Conservation (phyloP, 2,888 invertebrate species). For the Drosophila atripex region DNA sequence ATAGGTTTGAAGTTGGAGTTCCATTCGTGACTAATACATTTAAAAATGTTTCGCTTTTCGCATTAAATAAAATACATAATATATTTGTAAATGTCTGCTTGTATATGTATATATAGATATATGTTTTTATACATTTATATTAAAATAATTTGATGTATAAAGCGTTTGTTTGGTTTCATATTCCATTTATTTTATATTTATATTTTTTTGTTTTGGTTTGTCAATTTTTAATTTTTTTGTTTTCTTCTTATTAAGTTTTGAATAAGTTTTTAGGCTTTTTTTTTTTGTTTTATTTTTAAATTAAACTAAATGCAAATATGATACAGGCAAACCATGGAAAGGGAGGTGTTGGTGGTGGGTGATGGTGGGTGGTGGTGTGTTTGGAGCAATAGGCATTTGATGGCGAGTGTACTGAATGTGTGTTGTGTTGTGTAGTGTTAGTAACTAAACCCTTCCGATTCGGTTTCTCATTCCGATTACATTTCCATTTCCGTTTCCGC, state of each 20-base stretch:
- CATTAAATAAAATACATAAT: constrained; percentile 74
- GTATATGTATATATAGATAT: constrained; percentile 56
- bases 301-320: constrained; percentile 72
- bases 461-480: neutral
- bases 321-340: constrained; percentile 57
- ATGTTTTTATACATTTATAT: constrained; percentile 67
- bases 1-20: constrained; percentile 20
- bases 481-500: neutral
- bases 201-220: constrained; percentile 18
- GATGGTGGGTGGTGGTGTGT: constrained; percentile 41
- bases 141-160: constrained; percentile 77
- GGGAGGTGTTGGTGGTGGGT: constrained; percentile 37
- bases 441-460: constrained; percentile 42
- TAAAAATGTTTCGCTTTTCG: constrained; percentile 52
- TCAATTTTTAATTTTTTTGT: constrained; percentile 20
- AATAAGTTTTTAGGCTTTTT: constrained; percentile 15
- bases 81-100: constrained; percentile 74
- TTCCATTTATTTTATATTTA: constrained; percentile 13
- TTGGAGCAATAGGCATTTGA: constrained; percentile 50
- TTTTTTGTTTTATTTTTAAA: constrained; percentile 48
- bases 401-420: constrained; percentile 34
- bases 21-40: constrained; percentile 59
- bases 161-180: constrained; percentile 64
- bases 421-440: constrained; percentile 12
- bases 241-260: constrained; percentile 27